A percentile compares a stretch with the other conserved stretches of the same genome.
phyloP scores from a whole-genome alignment of 1,140 invertebrate species.

The Brevipalpus yothersi region DNA sequence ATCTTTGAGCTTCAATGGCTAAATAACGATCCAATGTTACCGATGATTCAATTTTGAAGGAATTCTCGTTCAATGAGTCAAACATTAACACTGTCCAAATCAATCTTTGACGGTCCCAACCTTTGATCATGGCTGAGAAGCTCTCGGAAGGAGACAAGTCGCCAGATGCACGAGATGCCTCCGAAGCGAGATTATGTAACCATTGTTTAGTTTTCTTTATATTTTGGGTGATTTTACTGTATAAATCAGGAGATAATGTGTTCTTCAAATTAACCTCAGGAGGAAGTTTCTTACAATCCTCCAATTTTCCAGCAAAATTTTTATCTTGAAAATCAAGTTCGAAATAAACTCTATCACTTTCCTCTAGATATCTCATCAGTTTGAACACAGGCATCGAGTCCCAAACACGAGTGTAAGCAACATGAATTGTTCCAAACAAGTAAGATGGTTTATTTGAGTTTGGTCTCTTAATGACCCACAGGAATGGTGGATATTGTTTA shows the following conservation, averaged over 20 bases:
- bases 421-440: slow-evolving; percentile 29
- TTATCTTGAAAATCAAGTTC: slow-evolving; percentile 29
- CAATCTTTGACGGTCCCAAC: slow-evolving; percentile 29
- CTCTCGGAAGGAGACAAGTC: slow-evolving; percentile 28
- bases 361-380: slow-evolving; percentile 26
- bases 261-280: slow-evolving; percentile 21
- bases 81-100: slow-evolving; percentile 32
- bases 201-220: slow-evolving; percentile 24
- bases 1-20: slow-evolving; percentile 25
- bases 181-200: slow-evolving; percentile 27
- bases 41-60: slow-evolving; percentile 26
- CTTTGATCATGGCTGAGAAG: slow-evolving; percentile 26
- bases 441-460: neutral
- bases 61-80: slow-evolving; percentile 27
- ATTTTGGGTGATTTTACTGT: slow-evolving; percentile 24
- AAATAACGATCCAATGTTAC: slow-evolving; percentile 30
- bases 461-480: neutral
- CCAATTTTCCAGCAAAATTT: slow-evolving; percentile 23
- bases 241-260: slow-evolving; percentile 24
- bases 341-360: slow-evolving; percentile 26
- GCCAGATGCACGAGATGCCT: slow-evolving; percentile 21
- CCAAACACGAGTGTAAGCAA: slow-evolving; percentile 31
- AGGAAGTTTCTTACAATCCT: slow-evolving; percentile 28
- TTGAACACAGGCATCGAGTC: slow-evolving; percentile 27
- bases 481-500: neutral